Evolutionary conservation across 2,113 vertebrate species (phyloP).

Genomic region (Ploceus nigricollis): DNA sequence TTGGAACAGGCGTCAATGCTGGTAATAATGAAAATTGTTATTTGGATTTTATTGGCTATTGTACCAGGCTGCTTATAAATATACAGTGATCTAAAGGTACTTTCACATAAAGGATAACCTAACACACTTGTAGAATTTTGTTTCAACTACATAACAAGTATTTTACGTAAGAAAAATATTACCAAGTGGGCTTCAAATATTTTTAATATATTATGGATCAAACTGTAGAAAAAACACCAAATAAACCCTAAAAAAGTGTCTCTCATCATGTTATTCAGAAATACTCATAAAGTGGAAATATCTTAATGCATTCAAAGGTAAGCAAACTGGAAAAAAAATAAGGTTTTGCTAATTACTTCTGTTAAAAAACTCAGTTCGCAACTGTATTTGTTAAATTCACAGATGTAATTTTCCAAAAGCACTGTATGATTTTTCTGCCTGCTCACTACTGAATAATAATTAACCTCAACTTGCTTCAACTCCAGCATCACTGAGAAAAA

Average conservation of each 20-base stretch:
- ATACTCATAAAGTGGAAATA: not conserved
- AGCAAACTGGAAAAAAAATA: not conserved
- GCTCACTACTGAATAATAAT: not conserved
- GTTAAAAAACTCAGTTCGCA: not conserved
- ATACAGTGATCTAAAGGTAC: not conserved
- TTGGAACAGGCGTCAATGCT: not conserved
- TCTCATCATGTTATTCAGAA: not conserved
- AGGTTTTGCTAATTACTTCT: not conserved
- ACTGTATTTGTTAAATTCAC: not conserved
- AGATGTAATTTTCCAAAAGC: not conserved
- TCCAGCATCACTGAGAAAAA: not conserved
- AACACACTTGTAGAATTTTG: not conserved
- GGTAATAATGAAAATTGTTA: not conserved
- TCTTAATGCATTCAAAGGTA: not conserved
- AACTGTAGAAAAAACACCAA: not conserved
- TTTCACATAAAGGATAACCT: not conserved
- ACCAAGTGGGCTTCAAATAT: not conserved
- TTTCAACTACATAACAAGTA: not conserved
- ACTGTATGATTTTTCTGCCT: not conserved
- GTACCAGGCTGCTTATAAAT: not conserved
- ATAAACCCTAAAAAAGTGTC: not conserved
- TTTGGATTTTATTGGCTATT: not conserved
- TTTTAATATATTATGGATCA: not conserved
- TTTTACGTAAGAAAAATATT: not conserved
- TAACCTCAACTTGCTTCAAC: not conserved